These are phyloP conservation scores for Phataginus tricuspis DNA, from an alignment of 2,797 vertebrate species.

Conservation along the genomic window DNA sequence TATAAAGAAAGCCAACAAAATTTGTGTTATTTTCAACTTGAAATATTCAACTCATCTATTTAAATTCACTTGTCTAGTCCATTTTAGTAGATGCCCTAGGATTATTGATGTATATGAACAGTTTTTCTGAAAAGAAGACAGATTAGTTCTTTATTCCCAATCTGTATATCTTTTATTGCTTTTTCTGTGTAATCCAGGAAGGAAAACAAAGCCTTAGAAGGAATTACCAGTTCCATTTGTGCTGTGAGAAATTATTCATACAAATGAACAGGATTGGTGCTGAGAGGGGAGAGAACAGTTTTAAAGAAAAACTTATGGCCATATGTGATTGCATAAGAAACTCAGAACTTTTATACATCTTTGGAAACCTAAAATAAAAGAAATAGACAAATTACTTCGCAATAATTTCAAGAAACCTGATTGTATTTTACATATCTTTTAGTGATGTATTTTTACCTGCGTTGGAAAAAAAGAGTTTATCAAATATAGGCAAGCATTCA, in stretches of 20 bases:
- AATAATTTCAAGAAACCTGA: constrained; percentile 30
- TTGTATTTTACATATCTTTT: background rate
- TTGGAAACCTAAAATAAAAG: background rate
- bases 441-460: background rate
- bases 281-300: background rate
- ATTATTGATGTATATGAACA: background rate
- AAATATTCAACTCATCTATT: background rate
- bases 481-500: background rate
- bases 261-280: background rate
- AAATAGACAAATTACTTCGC: background rate
- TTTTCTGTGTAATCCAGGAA: background rate
- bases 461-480: constrained; percentile 59
- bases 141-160: background rate
- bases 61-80: background rate
- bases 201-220: background rate
- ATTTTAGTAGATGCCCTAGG: background rate
- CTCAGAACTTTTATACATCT: background rate
- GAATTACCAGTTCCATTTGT: background rate
- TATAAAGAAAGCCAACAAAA: background rate
- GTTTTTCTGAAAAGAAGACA: constrained; percentile 4
- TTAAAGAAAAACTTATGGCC: background rate
- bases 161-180: background rate
- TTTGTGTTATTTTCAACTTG: background rate
- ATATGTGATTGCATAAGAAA: background rate
- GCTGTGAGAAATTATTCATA: background rate